Evolutionary conservation across 92 coral and sea anemone species (phyloP), one percentile per base, ranked within the genome.

Genomic region (Heteractis magnifica): DNA sequence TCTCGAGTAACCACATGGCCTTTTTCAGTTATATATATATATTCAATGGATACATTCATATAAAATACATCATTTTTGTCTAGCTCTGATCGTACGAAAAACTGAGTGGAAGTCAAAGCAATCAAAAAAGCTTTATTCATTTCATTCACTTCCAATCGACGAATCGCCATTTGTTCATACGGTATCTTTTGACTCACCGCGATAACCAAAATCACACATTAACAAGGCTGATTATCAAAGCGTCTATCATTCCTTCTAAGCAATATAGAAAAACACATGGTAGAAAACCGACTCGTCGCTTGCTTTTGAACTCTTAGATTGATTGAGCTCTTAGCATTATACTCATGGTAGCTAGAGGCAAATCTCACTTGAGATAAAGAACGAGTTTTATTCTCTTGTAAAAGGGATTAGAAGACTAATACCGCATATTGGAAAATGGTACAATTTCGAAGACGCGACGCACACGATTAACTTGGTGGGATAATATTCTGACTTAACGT

Each of bases 221-320:
- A 60, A 59, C 49, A 19, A 79, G 44, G 62, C 23, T 34, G 60
- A 80, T 80, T 80, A 80, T 65, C 83, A 64, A 16, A 1, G 3
- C 59, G 70, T 80, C 76, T 13, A 80, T 80, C 83, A 80, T 14
- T 64, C 51, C 72, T 56, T 80, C 52, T 80, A 6, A 64, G 58
- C 75, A 80, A 80, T 64, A 65, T 62, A 65, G 65, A 75, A 51
- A 41, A 14, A 77, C 60, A 55, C 23, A 80, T 41, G 50, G 76
- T 49, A 52, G 16, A 74, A 65, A 41, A 49, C 59, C 75, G 76
- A 58, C 19, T 2, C n/a, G 76, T 48, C 83, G 83, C 76, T 64
- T 48, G 73, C 83, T 64, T 80, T 80, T 80, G 83, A 80, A 65
- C 83, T 65, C 56, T 26, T 9, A 23, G 71, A 64, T n/a, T 64